Evolutionary conservation across 1,140 invertebrate genomes (phyloP).

Genomic region (Drosophila pallidifrons): DNA sequence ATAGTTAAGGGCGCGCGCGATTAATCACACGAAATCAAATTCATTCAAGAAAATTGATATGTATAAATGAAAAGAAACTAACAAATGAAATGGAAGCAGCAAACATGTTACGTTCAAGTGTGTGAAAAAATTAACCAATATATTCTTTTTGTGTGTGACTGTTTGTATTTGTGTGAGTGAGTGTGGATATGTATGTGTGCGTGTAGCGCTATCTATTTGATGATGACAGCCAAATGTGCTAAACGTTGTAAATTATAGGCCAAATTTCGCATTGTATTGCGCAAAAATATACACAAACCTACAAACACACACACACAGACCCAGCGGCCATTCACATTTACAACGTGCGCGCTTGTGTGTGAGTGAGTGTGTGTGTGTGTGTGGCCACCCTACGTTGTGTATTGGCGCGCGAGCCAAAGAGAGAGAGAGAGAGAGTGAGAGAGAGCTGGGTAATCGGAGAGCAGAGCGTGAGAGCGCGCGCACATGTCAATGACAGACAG

Average conservation of each 20-base stretch:
- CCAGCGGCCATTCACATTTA: constrained; percentile 64
- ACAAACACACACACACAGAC: constrained; percentile 43
- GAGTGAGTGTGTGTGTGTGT: constrained; percentile 11
- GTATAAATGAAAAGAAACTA: not conserved
- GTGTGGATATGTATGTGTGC: not conserved
- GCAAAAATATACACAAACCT: constrained; percentile 42
- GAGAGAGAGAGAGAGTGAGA: constrained; percentile 15
- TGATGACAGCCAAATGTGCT: constrained; percentile 33
- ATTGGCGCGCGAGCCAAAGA: constrained; percentile 21
- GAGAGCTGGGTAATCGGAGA: constrained; percentile 24
- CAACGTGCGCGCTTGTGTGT: constrained; percentile 25
- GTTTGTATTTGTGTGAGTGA: not conserved
- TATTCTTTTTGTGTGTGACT: not conserved
- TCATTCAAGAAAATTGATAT: no score
- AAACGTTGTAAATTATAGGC: constrained; percentile 49
- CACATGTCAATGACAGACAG: constrained; percentile 79
- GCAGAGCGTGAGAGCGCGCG: constrained; percentile 56
- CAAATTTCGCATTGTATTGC: constrained; percentile 57
- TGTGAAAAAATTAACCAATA: constrained; percentile 18
- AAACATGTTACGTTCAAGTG: constrained; percentile 22
- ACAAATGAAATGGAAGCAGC: not conserved
- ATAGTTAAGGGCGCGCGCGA: no score
- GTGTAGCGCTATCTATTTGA: not conserved
- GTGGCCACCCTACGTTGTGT: constrained; percentile 46
- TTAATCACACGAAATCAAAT: not conserved